These are phyloP conservation scores for Helleia helle DNA, from an alignment of 2,888 invertebrate genomes.

Conservation along the genomic window DNA sequence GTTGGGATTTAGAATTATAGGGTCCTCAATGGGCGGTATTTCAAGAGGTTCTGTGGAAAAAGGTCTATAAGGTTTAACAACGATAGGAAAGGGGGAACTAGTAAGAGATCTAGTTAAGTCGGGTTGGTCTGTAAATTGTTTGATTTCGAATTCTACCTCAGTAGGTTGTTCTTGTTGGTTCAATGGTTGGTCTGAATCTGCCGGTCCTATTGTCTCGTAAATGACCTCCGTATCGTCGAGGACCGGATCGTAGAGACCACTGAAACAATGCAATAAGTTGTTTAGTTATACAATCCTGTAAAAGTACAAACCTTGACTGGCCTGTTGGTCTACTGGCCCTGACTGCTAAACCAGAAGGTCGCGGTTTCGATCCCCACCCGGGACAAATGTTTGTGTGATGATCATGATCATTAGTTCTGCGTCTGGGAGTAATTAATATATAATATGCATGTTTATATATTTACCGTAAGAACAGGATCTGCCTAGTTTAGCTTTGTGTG, in stretches of 20 bases:
- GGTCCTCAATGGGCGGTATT: constrained; percentile 47
- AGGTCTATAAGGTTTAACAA: constrained; percentile 45
- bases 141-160: constrained; percentile 47
- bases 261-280: constrained; percentile 27
- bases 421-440: too few relatives aligned
- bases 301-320: too few relatives aligned
- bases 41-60: constrained; percentile 50
- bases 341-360: too few relatives aligned
- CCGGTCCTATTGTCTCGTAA: constrained; percentile 48
- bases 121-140: constrained; percentile 26
- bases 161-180: constrained; percentile 31
- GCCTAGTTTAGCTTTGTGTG: too few relatives aligned
- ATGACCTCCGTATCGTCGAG: constrained; percentile 53
- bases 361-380: too few relatives aligned
- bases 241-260: constrained; percentile 62
- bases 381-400: too few relatives aligned
- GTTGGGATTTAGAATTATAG: constrained; percentile 49
- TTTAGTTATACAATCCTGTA: too few relatives aligned
- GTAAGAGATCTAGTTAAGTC: constrained; percentile 34
- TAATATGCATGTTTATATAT: too few relatives aligned
- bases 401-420: too few relatives aligned
- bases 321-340: too few relatives aligned
- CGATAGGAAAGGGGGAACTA: constrained; percentile 33
- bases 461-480: too few relatives aligned
- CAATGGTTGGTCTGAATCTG: constrained; percentile 52